Percentiles rank a stretch among this genome's conserved stretches.
phyloP scores from a whole-genome alignment of 1,140 invertebrate genomes.

The Ctenoplectra terminalis region DNA sequence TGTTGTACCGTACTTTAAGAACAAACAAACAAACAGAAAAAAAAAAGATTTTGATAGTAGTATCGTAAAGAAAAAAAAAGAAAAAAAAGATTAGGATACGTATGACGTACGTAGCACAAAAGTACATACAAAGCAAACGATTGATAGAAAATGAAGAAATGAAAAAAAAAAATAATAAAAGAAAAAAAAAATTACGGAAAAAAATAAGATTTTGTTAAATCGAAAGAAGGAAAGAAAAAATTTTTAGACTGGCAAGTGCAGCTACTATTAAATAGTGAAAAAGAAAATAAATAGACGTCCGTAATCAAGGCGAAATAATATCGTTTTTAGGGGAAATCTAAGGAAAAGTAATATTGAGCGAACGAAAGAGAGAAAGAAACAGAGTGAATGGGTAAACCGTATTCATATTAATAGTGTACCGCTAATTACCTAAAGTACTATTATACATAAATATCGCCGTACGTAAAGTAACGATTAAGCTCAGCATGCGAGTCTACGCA shows the following conservation, averaged over 20 bases:
- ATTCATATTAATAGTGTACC: constrained; percentile 75
- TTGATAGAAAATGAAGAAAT: constrained; percentile 54
- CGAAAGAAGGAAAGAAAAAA: constrained; percentile 32
- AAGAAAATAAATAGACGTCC: constrained; percentile 71
- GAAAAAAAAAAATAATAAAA: constrained; percentile 48
- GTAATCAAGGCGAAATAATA: constrained; percentile 63
- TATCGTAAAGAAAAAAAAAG: constrained; percentile 55
- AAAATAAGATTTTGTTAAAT: constrained; percentile 55
- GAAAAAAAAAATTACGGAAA: not conserved
- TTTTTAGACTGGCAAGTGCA: constrained; percentile 66
- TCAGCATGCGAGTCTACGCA: constrained; percentile 75
- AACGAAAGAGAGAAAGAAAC: constrained; percentile 59
- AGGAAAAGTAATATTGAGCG: not conserved
- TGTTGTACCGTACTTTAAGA: constrained; percentile 60
- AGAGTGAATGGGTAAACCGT: constrained; percentile 60
- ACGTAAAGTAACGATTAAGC: constrained; percentile 77
- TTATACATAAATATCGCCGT: constrained; percentile 78
- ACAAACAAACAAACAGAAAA: constrained; percentile 46
- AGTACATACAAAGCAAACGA: not conserved
- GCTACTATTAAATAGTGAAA: constrained; percentile 54
- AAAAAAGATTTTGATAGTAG: constrained; percentile 68
- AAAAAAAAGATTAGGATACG: constrained; percentile 59
- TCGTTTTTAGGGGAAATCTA: constrained; percentile 31
- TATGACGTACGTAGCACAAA: constrained; percentile 62
- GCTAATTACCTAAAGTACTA: constrained; percentile 76